Evolutionary conservation across 2,797 vertebrate species (phyloP), one percentile per base, ranked within the genome.

Genomic region (Adelosebastes latens): DNA sequence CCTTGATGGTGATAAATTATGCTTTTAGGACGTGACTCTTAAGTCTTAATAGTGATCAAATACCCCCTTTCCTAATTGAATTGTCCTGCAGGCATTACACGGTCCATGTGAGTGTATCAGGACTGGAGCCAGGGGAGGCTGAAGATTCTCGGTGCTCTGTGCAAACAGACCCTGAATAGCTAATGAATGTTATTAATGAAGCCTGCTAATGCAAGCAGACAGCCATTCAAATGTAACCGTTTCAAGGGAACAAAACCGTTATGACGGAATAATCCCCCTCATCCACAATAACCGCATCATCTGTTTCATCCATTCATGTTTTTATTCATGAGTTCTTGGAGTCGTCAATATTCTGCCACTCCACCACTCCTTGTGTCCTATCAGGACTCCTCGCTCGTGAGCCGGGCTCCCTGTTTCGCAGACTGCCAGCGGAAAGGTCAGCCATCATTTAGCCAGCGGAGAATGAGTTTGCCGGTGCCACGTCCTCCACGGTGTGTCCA

Each of bases 111-210:
- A 91, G 92, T 92, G 88, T 94, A 88, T 90, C 76, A 78, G 80
- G 64, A 81, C 72, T 58, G 56, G 79, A 89, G 92, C 81, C 73
- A 77, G 42, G 78, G 81, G 79, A 81, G 80, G 75, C 49, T 80
- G 64, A 72, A 77, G 82, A 72, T 87, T 81, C 79, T 87, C 53
- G 27, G 36, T 36, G 66, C 64, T 77, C 77, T 74, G 72, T 84
- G 86, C 82, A 81, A 88, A 92, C 60, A 83, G 84, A 85, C 80
- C 73, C 77, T 79, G 88, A 90, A 92, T 85, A 75, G 72, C 82
- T 93, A 94, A 94, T 94, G 90, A 91, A 84, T 74, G 82, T 94
- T 93, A 93, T 94, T 90, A 95, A 95, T 91, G 90, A 87, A 80
- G 64, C 81, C 53, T 27, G 79, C 75, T 88, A 88, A 92, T 91